Evolutionary conservation across 2,888 invertebrate species (phyloP).

Genomic region (Sphaerolaimus hirsutus): DNA sequence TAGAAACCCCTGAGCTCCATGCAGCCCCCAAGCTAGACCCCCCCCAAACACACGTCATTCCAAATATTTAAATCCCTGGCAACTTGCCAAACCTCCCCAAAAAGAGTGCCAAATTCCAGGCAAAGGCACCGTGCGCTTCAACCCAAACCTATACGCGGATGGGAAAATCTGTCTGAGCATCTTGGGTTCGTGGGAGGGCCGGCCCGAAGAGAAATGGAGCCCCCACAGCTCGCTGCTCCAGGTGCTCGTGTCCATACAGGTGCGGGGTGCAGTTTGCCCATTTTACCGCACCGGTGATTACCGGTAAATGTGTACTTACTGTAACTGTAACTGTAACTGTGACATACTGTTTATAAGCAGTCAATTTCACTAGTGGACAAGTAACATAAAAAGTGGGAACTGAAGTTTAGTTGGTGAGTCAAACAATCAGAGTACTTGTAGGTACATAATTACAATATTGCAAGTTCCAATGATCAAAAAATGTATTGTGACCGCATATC

Average conservation of each 20-base stretch:
- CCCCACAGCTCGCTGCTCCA: slow-evolving; percentile 22
- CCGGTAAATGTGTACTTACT: not conserved
- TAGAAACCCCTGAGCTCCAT: no score
- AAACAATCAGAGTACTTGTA: no score
- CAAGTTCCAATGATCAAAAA: no score
- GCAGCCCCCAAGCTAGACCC: no score
- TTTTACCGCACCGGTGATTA: not conserved
- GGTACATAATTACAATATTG: no score
- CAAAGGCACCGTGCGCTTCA: slow-evolving; percentile 37
- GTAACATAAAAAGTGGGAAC: no score
- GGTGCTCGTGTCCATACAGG: slow-evolving; percentile 23
- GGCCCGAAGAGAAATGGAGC: slow-evolving; percentile 25
- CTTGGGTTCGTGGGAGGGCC: slow-evolving; percentile 24
- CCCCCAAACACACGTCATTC: no score
- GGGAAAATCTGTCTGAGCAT: slow-evolving; percentile 31
- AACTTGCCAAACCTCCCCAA: slow-evolving; percentile 37
- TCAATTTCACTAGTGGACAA: no score
- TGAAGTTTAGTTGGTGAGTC: no score
- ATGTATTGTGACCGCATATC: no score
- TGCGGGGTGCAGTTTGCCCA: slow-evolving; percentile 2
- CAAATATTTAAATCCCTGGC: slow-evolving; percentile 18
- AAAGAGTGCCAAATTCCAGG: slow-evolving; percentile 39
- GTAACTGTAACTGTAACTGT: no score
- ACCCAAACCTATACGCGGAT: slow-evolving; percentile 39
- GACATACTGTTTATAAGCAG: no score